Percentiles rank a stretch among this genome's conserved stretches.
phyloP scores from a whole-genome alignment of 1,140 invertebrate genomes.

The Bicyclus anynana region DNA sequence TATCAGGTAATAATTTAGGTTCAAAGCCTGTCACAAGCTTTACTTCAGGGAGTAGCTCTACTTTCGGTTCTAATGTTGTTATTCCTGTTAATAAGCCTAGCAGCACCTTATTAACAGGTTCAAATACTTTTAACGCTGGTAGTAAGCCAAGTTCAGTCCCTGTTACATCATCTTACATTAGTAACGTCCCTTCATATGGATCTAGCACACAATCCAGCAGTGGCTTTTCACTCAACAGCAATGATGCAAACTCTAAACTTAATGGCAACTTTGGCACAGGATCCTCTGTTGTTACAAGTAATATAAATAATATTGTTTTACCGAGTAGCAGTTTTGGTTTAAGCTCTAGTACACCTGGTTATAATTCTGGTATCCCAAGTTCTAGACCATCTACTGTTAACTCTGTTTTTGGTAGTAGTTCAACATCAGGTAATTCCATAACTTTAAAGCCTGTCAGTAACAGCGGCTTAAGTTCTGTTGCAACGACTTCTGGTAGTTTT shows the following conservation, averaged over 20 bases:
- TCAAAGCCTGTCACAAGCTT: not conserved
- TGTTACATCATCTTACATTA: no score
- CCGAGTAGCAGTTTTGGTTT: not conserved
- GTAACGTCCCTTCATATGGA: not conserved
- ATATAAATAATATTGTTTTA: not conserved
- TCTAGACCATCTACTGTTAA: not conserved
- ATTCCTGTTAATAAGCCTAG: not conserved
- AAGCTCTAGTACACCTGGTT: not conserved
- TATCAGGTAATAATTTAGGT: not conserved
- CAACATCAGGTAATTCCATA: not conserved
- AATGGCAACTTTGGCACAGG: not conserved
- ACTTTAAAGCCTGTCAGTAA: not conserved
- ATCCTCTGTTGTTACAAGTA: not conserved
- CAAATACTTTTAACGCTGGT: not conserved
- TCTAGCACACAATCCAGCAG: no score
- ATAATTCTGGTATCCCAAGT: not conserved
- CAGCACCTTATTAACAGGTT: not conserved
- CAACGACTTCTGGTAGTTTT: conserved; percentile 4
- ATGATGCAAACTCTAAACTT: not conserved
- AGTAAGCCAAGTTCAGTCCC: not conserved
- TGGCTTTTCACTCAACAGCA: conserved; percentile 8
- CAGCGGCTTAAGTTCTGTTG: not conserved
- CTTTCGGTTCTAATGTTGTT: conserved; percentile 6
- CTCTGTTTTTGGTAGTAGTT: not conserved
- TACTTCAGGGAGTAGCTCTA: not conserved